Base-by-base conservation (phyloP, 2,888 invertebrate species). In the Luperina nickerlii region DNA sequence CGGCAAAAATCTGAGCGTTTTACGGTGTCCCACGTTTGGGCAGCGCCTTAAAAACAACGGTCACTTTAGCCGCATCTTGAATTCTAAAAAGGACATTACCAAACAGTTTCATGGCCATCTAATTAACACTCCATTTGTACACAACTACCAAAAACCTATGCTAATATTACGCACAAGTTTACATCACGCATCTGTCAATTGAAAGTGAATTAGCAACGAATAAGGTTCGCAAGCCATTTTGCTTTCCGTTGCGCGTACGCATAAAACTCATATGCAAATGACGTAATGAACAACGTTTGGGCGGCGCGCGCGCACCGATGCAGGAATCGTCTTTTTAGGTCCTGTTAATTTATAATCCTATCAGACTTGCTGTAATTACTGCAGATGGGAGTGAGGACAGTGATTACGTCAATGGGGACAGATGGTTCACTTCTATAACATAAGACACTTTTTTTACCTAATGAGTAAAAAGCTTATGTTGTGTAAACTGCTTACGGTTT, bases 201-300 rank as follows among this genome's bases (percentile, higher is more conserved):
- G 91, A 92, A 92, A 93, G 92, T 90, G 91, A 91, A 88, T 89
- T 84, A 85, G 70, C 78, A 76, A 77, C 83, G 72, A 89, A 89
- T 83, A 87, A 83, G 82, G 87, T 86, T 88, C 87, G 79, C 86
- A 89, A 88, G 87, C 83, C 82, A 88, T 91, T 92, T 91, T 89
- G 86, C 90, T 90, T 90, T 91, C 89, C 77, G 80, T 81, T 79
- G 76, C 81, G 78, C 87, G 85, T 72, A 84, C 79, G 87, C 89
- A 89, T 90, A 90, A 90, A 90, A 90, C 89, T 89, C 84, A 83
- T 92, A 95, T 94, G 94, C 92, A 93, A 94, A 95, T 94, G 90
- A 86, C 85, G 91, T 92, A 92, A 92, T 73, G 90, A 87, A 92
- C 93, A 92, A 86, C 88, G 92, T 90, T 92, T 90, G 93, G 92